Percentiles rank a stretch among this genome's conserved stretches.
Evolutionary conservation across 1,140 invertebrate genomes (phyloP).

Genomic region (Cherax quadricarinatus): DNA sequence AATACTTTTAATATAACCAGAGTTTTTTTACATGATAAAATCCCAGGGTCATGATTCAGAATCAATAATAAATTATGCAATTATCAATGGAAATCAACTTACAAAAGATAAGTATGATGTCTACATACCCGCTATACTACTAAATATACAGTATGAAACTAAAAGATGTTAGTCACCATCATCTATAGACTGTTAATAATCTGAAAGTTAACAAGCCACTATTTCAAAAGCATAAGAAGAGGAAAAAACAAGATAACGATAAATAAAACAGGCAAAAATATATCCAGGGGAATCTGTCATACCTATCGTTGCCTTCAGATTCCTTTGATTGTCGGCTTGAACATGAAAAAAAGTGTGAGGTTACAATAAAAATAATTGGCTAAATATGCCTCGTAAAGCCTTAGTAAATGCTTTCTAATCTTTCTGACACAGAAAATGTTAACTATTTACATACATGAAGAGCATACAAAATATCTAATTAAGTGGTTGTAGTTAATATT

Average conservation of each 20-base stretch:
- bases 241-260: not conserved
- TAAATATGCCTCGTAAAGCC: not conserved
- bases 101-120: not conserved
- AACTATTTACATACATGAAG: not conserved
- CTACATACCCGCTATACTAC: not conserved
- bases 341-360: slow-evolving; percentile 31
- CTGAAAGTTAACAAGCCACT: not conserved
- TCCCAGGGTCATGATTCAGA: too few species aligned
- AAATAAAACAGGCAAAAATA: slow-evolving; percentile 13
- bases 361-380: not conserved
- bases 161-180: not conserved
- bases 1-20: not conserved
- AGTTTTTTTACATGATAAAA: too few species aligned
- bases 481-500: not conserved
- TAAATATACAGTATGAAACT: not conserved
- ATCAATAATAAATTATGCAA: too few species aligned
- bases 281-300: not conserved
- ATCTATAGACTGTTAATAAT: not conserved
- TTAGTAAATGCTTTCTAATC: not conserved
- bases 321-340: slow-evolving; percentile 51
- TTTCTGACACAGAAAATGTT: not conserved
- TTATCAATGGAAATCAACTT: too few species aligned
- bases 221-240: not conserved
- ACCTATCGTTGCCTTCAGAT: slow-evolving; percentile 39
- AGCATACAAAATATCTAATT: not conserved